Base-by-base conservation (phyloP, 2,113 vertebrate genomes). In the Crypturellus undulatus region DNA sequence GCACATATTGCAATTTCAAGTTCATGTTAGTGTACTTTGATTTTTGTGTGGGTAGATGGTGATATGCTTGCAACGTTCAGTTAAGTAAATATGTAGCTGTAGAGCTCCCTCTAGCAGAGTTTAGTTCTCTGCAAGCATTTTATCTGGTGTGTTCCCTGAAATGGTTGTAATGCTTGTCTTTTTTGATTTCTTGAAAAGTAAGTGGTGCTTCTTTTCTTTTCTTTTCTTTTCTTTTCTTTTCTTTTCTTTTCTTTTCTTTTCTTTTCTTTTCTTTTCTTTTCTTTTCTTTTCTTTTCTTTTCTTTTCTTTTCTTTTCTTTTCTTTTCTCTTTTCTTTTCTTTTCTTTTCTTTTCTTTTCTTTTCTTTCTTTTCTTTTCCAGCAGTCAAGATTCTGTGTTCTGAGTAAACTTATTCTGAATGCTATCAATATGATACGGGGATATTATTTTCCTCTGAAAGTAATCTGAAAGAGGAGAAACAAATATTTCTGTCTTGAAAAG, bases 21-120 rank as follows among this genome's bases (percentile, higher is more conserved):
- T 79, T 77, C 43, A 52, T 3, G 1, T 36, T 84, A 79, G 42
- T 8, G 42, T 76, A 40, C 11, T 25, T 28, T 63, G 79, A 76
- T 76, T 86, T 54, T 25, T 69, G 1, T 51, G 17, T 40, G 56
- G 30, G 62, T 51, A 81, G 47, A 75, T 30, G 38, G 25, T 20
- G 63, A 84, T 76, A 91, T 84, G 82, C 20, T 72, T 93, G 45
- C n/a, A 19, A 78, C 42, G 8, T 65, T 91, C 79, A 58, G 54
- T 93, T 87, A 25, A 80, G 38, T 63, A 78, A 91, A 94, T 95
- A 83, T 2, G 22, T 56, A 88, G 93, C 93, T 85, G 71, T 59
- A 92, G 95, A 97, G 95, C 95, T 96, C 95, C 94, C 96, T 90
- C 95, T 96, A 96, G 93, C 93, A 95, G 94, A 93, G 64, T 56